These are phyloP conservation scores for Xestia rhomboidea DNA, from an alignment of 2,888 invertebrate species.

Conservation along the genomic window DNA sequence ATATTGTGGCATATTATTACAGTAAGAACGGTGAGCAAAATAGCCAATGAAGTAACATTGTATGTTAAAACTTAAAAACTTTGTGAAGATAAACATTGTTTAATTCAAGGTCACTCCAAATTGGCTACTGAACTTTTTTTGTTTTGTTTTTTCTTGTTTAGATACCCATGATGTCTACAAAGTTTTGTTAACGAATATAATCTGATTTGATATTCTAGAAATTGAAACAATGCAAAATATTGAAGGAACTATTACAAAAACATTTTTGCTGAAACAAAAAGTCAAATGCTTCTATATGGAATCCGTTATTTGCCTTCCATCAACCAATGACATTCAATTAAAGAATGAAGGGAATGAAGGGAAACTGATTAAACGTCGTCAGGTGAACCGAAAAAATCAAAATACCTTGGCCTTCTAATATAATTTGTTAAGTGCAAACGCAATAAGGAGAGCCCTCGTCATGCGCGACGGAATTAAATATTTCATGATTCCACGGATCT, in stretches of 20 bases:
- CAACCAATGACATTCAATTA: slow-evolving; percentile 28
- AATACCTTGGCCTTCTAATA: slow-evolving; percentile 66
- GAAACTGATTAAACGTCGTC: slow-evolving; percentile 41
- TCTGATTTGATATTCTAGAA: neutral
- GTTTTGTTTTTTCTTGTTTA: neutral
- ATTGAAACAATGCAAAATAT: neutral
- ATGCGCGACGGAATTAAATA: slow-evolving; percentile 83
- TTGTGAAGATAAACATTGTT: neutral
- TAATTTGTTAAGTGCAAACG: slow-evolving; percentile 83
- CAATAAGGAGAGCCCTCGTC: slow-evolving; percentile 78
- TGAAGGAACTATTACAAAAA: neutral
- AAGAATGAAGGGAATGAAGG: neutral
- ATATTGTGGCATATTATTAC: neutral
- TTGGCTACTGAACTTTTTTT: neutral
- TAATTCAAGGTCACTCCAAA: neutral
- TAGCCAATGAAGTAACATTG: neutral
- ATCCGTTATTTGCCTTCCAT: slow-evolving; percentile 6
- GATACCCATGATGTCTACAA: neutral
- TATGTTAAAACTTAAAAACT: neutral
- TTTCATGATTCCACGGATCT: slow-evolving; percentile 72
- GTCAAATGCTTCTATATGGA: neutral
- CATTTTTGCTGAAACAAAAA: neutral
- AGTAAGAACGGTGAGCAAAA: neutral
- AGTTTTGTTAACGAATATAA: neutral
- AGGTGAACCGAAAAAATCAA: slow-evolving; percentile 66